These are phyloP conservation scores for Axea sp. DNA, from an alignment of 2,888 invertebrate genomes.

Conservation along the genomic window DNA sequence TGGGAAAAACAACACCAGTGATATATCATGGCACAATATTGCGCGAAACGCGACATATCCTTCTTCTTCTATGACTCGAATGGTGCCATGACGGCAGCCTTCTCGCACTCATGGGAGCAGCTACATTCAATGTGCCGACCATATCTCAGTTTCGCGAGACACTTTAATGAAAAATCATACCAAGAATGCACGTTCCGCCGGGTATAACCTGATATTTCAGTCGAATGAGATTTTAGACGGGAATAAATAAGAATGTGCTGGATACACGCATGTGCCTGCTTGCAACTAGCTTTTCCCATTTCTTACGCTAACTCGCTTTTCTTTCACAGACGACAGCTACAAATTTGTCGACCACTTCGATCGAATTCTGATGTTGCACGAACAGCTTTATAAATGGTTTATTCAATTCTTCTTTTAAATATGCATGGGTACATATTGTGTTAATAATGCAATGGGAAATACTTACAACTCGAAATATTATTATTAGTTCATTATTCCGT, in stretches of 20 bases:
- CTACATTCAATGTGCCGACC: constrained; percentile 78
- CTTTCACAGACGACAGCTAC: constrained; percentile 41
- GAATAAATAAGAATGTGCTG: constrained; percentile 73
- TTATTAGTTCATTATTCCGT: no score
- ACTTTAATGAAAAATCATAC: constrained; percentile 79
- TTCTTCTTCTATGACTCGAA: constrained; percentile 42
- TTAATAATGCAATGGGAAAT: no score
- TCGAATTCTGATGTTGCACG: constrained; percentile 23
- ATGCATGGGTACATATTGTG: no score
- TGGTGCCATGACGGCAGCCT: constrained; percentile 36
- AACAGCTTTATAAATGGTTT: constrained; percentile 24
- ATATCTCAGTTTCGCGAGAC: constrained; percentile 77
- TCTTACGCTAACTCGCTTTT: constrained; percentile 52
- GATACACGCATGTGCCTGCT: constrained; percentile 39
- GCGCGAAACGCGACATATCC: constrained; percentile 69
- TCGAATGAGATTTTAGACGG: constrained; percentile 72
- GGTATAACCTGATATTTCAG: constrained; percentile 74
- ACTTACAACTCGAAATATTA: no score
- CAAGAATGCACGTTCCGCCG: constrained; percentile 72
- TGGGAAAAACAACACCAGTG: constrained; percentile 71
- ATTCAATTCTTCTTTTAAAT: constrained; percentile 29
- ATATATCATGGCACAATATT: constrained; percentile 75
- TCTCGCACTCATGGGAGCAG: constrained; percentile 68
- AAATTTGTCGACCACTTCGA: constrained; percentile 55
- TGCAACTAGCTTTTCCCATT: constrained; percentile 48